Base-by-base conservation (phyloP, 2,888 invertebrate species). In the Trissoscelio sp. region DNA sequence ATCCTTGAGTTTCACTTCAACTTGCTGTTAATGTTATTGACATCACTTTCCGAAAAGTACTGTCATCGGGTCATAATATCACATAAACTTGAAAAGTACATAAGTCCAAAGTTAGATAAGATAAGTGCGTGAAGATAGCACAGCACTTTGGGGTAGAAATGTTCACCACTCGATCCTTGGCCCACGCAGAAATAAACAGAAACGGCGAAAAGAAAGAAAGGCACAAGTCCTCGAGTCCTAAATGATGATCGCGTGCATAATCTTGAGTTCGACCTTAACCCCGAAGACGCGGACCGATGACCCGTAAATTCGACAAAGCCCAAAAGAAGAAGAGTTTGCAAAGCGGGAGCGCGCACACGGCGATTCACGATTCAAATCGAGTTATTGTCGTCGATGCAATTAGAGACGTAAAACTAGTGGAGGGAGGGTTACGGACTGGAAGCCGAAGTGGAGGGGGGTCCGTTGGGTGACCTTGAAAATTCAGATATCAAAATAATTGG, bases 291-390 rank as follows among this genome's bases (percentile, higher is more conserved):
- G 64, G 57, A 77, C 67, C 81, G 69, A 78, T 74, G 81, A 78
- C 78, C 81, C 81, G 78, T 48, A 81, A 81, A 72, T 72, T 77
- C 28, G 73, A 69, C 62, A 12, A 34, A 42, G 46, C 46, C 39
- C 51, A 28, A 44, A 67, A 60, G 70, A 55, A 51, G 64, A 57
- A 58, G 57, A 58, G 42, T n/a, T 14, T 6, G 51, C 66, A 39
- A 31, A 46, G 4, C 64, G 51, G 37, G 1, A 69, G 37, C 72
- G 57, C 67, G 75, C 51, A 57, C 69, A 66, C 60, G 79, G 69
- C 85, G 85, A 89, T 88, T 88, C 86, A 85, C 87, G 87, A 88
- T 89, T 88, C 87, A 88, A 89, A 90, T 89, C 86, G 86, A 86
- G 89, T 90, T 89, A 90, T 86, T 82, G 78, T 69, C 84, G 81